Evolutionary conservation across 2,113 vertebrate genomes (phyloP).

Genomic region (Zosterops lateralis): DNA sequence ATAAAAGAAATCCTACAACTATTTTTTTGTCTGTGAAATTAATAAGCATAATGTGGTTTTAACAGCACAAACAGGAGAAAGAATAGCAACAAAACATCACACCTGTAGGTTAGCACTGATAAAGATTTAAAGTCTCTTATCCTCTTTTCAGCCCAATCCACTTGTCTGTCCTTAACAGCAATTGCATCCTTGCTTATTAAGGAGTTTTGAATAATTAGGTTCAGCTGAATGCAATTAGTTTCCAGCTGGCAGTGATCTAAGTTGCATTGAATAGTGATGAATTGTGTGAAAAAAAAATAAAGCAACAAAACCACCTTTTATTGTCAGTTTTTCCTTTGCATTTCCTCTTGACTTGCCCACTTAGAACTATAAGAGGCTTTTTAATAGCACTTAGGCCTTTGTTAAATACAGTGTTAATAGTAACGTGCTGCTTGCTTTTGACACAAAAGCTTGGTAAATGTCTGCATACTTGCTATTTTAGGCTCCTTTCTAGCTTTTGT

Average conservation of each 20-base stretch:
- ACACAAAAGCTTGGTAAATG: background rate
- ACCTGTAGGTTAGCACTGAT: background rate
- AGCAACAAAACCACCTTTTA: background rate
- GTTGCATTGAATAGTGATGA: background rate
- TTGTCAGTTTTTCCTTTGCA: background rate
- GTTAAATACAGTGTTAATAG: background rate
- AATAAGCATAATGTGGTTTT: background rate
- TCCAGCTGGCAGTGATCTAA: slow-evolving; percentile 10
- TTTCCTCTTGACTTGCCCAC: background rate
- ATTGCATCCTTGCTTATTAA: background rate
- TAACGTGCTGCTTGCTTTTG: background rate
- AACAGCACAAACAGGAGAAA: background rate
- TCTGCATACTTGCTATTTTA: rapidly evolving
- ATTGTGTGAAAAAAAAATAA: background rate
- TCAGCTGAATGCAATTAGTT: slow-evolving; percentile 37
- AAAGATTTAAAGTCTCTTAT: background rate
- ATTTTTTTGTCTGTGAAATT: background rate
- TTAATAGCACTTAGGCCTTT: background rate
- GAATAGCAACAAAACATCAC: background rate
- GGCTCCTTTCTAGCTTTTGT: background rate
- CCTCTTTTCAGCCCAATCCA: background rate
- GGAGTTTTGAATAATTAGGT: slow-evolving; percentile 5
- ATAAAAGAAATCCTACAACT: background rate
- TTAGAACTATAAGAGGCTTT: background rate
- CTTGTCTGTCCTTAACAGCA: background rate